Conservation (phyloP, 2,113 vertebrate genomes). For the Pteronura brasiliensis region DNA sequence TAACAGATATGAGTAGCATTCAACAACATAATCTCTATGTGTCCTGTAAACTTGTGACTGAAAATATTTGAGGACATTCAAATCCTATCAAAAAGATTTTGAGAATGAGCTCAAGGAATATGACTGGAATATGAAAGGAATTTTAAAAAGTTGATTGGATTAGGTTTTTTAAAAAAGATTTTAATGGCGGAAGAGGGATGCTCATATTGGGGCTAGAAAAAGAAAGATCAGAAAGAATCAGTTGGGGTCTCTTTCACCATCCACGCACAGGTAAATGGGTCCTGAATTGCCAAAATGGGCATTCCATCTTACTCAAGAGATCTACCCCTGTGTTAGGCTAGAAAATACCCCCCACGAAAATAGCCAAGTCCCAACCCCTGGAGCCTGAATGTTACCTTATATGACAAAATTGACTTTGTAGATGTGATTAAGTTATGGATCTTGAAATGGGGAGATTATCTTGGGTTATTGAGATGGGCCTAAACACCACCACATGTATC, state of each 20-base stretch:
- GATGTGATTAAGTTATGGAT: not conserved
- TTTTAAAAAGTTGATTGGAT: not conserved
- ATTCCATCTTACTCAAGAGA: not conserved
- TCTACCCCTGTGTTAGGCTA: not conserved
- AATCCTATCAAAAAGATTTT: not conserved
- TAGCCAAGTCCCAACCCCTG: not conserved
- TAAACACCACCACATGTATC: not conserved
- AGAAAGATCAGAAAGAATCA: not conserved
- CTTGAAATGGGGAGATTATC: not conserved
- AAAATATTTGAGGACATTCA: not conserved
- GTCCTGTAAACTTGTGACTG: constrained; percentile 6
- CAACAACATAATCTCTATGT: not conserved
- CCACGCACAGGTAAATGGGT: not conserved
- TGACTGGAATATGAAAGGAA: constrained; percentile 14
- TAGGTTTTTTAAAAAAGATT: not conserved
- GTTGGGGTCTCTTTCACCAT: not conserved
- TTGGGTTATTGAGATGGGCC: not conserved
- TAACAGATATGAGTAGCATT: constrained; percentile 20
- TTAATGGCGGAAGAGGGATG: not conserved
- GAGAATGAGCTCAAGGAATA: not conserved
- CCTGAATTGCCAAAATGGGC: not conserved
- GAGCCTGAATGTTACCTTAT: not conserved
- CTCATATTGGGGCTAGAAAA: not conserved
- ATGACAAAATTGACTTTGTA: constrained; percentile 10
- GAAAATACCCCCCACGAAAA: not conserved